Conservation (phyloP, 2,113 vertebrate genomes). For the Vulpes lagopus region DNA sequence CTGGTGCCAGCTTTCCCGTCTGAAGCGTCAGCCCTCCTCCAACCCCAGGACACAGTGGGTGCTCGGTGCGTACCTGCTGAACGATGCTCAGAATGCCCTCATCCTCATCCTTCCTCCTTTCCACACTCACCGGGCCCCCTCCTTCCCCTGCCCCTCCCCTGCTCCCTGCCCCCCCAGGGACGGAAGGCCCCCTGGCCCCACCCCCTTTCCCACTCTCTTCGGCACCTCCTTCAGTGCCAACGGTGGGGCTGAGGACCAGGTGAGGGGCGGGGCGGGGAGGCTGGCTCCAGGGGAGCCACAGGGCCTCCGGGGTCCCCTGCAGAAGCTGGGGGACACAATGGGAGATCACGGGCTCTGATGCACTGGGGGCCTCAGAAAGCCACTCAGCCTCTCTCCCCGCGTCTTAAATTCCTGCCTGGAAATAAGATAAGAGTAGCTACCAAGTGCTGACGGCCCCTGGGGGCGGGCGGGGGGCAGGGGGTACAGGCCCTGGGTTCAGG, state of each 20-base stretch:
- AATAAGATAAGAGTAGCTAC: background rate
- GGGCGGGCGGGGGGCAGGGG: background rate
- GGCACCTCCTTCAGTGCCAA: background rate
- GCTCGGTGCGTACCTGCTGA: background rate
- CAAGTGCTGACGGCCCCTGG: background rate
- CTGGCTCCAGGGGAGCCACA: background rate
- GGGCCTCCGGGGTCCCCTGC: background rate
- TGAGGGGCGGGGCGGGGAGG: background rate
- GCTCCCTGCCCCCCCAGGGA: too few relatives aligned
- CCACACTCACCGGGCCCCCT: background rate
- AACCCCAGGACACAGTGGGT: background rate
- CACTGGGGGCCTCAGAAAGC: background rate
- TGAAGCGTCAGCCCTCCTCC: background rate
- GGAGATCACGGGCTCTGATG: background rate
- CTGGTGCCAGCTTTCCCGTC: background rate
- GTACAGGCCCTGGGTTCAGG: background rate
- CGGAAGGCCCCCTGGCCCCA: too few relatives aligned
- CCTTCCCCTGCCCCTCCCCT: too few relatives aligned
- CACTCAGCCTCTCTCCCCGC: background rate
- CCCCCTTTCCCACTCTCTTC: background rate
- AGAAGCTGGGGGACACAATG: background rate
- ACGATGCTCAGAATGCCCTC: fast-evolving
- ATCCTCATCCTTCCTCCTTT: background rate
- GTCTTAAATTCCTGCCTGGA: background rate
- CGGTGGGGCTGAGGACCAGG: background rate